Evolutionary conservation across 2,113 vertebrate genomes (phyloP).

Genomic region (Anthoscopus minutus): DNA sequence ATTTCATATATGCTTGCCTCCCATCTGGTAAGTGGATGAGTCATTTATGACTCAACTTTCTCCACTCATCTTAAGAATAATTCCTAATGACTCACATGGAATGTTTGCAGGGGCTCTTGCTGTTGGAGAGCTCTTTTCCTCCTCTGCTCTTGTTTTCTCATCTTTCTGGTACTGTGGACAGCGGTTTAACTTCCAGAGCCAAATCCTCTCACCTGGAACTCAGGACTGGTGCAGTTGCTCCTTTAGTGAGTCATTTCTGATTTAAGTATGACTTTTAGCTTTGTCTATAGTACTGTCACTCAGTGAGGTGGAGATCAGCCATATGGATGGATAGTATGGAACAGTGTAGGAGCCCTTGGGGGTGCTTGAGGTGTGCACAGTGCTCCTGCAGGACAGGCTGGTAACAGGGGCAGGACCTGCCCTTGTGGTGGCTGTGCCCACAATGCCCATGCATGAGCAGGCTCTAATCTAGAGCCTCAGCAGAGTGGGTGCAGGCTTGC

Average conservation of each 20-base stretch:
- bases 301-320: not conserved
- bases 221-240: not conserved
- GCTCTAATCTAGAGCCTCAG: not conserved
- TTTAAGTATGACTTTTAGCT: not conserved
- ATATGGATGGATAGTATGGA: not conserved
- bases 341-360: not conserved
- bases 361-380: not conserved
- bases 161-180: not conserved
- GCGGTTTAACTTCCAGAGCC: not conserved
- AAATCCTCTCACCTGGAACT: not conserved
- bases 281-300: not conserved
- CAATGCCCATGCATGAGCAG: not conserved
- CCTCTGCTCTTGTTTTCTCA: not conserved
- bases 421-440: not conserved
- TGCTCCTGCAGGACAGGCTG: not conserved
- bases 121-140: slow-evolving; percentile 11
- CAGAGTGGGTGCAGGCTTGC: not conserved
- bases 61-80: slow-evolving; percentile 13
- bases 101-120: slow-evolving; percentile 28
- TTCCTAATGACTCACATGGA: slow-evolving; percentile 44
- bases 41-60: slow-evolving; percentile 56
- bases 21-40: slow-evolving; percentile 51
- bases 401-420: not conserved
- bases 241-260: not conserved
- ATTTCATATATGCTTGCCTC: slow-evolving; percentile 41